phyloP scores from a whole-genome alignment of 1,140 invertebrate species.

The Colletes latitarsis region DNA sequence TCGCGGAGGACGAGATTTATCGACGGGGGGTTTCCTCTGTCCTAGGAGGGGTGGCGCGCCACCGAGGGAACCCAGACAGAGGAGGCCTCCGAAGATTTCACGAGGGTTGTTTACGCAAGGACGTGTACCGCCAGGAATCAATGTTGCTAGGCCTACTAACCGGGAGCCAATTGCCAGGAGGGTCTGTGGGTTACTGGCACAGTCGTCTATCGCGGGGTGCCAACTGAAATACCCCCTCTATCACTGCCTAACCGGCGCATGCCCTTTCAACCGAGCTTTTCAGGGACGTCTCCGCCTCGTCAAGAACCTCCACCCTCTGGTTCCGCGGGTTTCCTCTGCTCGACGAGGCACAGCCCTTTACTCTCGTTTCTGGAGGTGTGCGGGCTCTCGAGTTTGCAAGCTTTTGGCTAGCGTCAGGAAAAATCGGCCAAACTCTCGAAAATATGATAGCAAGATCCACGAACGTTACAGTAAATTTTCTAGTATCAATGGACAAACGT shows the following conservation, averaged over 20 bases:
- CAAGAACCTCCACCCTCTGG: background rate
- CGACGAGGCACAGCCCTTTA: background rate
- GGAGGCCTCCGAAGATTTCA: background rate
- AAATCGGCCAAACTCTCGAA: no score
- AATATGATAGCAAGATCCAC: no score
- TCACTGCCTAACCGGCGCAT: conserved; percentile 70
- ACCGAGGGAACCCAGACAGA: background rate
- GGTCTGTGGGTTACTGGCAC: conserved; percentile 80
- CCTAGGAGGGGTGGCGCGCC: background rate
- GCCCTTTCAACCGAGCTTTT: conserved; percentile 61
- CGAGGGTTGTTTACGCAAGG: conserved; percentile 55
- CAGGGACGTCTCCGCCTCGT: conserved; percentile 43
- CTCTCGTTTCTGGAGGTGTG: background rate
- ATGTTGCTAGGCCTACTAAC: conserved; percentile 74
- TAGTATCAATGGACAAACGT: no score
- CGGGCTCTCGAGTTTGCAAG: no score
- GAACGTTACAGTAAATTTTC: no score
- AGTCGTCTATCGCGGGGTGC: conserved; percentile 71
- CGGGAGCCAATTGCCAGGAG: conserved; percentile 73
- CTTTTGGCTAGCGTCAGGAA: no score
- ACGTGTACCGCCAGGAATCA: conserved; percentile 45
- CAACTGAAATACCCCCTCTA: conserved; percentile 71
- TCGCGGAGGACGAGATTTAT: conserved; percentile 13
- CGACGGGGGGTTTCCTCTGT: background rate
- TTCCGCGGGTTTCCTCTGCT: background rate